Conservation (phyloP, 2,888 invertebrate species). For the Drosophila quasianomalipes region DNA sequence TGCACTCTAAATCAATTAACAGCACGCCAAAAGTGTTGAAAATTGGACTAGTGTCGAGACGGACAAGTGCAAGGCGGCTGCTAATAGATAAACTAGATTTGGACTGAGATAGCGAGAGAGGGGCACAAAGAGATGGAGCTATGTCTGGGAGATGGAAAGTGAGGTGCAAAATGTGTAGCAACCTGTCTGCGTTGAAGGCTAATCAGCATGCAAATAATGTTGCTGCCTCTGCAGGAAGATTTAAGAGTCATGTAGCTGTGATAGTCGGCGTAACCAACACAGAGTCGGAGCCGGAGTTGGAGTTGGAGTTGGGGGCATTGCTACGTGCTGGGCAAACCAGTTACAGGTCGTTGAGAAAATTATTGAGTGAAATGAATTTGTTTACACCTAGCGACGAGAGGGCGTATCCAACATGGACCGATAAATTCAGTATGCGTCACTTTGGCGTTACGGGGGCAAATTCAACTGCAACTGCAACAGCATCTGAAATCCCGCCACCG, state of each 20-base stretch:
- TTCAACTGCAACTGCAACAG: not conserved
- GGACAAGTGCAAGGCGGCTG: conserved; percentile 44
- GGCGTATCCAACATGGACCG: conserved; percentile 65
- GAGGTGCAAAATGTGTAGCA: conserved; percentile 61
- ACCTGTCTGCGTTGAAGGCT: conserved; percentile 72
- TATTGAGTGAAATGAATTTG: conserved; percentile 79
- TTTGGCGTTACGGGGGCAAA: not conserved
- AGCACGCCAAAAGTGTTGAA: conserved; percentile 82
- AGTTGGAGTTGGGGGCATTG: conserved; percentile 6
- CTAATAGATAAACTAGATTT: conserved; percentile 53
- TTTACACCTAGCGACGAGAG: conserved; percentile 74
- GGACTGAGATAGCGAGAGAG: conserved; percentile 1
- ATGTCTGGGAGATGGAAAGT: conserved; percentile 25
- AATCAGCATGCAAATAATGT: conserved; percentile 82
- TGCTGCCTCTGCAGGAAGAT: conserved; percentile 74
- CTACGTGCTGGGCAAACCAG: conserved; percentile 68
- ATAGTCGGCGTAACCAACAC: conserved; percentile 56
- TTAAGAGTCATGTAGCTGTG: conserved; percentile 71
- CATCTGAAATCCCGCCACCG: not conserved
- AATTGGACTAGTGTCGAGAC: conserved; percentile 68
- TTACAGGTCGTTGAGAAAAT: conserved; percentile 69
- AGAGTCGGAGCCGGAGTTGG: not conserved
- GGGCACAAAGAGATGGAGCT: conserved; percentile 14
- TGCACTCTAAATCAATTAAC: conserved; percentile 81
- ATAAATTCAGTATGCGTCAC: conserved; percentile 75